Percentiles rank a stretch among this genome's conserved stretches.
phyloP scores from a whole-genome alignment of 2,888 invertebrate species.

The Drosophila sordidapex region DNA sequence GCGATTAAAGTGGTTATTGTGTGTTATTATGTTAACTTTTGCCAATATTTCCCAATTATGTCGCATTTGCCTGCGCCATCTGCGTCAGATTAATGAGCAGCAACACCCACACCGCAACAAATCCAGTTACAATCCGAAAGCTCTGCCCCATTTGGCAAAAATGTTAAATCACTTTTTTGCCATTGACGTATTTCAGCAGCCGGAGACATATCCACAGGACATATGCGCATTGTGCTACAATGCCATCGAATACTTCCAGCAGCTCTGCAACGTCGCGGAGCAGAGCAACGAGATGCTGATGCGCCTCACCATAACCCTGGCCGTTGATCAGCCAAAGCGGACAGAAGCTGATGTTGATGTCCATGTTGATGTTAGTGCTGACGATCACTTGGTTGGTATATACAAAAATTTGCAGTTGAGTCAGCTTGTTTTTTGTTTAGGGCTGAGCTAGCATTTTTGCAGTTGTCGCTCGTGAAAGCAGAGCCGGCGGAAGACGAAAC shows the following conservation, averaged over 20 bases:
- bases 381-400: conserved; percentile 52
- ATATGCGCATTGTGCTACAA: conserved; percentile 75
- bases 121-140: conserved; percentile 49
- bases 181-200: conserved; percentile 67
- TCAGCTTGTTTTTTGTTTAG: conserved; percentile 45
- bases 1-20: conserved; percentile 32
- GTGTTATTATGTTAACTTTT: conserved; percentile 49
- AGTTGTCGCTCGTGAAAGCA: conserved; percentile 56
- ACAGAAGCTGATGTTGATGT: background rate
- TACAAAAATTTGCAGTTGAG: conserved; percentile 41
- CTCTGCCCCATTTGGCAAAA: conserved; percentile 62
- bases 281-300: conserved; percentile 57
- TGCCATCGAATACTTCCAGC: conserved; percentile 72
- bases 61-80: conserved; percentile 72
- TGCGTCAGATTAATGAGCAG: conserved; percentile 56
- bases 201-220: conserved; percentile 64
- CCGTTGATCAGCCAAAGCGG: conserved; percentile 10
- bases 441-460: conserved; percentile 63
- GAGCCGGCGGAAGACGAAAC: conserved; percentile 45
- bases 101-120: conserved; percentile 16
- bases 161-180: conserved; percentile 69
- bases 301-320: conserved; percentile 17
- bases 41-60: conserved; percentile 74
- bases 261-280: conserved; percentile 68
- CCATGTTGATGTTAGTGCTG: conserved; percentile 1